Evolutionary conservation across 2,888 invertebrate species (phyloP).

Genomic region (Tiliacea citrago): DNA sequence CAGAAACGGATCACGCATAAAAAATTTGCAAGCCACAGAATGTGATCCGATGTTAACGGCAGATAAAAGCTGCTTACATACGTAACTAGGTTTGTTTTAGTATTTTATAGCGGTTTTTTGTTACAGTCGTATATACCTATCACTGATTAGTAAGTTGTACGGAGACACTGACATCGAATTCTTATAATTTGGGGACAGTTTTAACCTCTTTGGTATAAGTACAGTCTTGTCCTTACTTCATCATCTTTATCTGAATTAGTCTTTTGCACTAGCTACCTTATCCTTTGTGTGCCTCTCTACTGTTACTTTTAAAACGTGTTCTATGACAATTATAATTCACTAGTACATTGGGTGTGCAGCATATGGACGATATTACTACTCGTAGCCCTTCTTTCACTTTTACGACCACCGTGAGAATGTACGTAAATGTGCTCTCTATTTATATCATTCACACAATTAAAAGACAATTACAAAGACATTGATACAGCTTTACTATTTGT

Average conservation of each 20-base stretch:
- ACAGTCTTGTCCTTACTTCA: background rate
- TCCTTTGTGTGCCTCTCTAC: background rate
- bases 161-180: background rate
- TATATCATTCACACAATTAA: constrained; percentile 48
- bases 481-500: constrained; percentile 3
- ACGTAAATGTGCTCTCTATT: background rate
- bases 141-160: background rate
- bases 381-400: constrained; percentile 48
- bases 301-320: background rate
- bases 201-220: background rate
- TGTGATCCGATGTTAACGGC: constrained; percentile 76
- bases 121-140: constrained; percentile 3
- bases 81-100: constrained; percentile 56
- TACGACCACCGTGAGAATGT: constrained; percentile 39
- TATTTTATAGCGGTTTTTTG: constrained; percentile 49
- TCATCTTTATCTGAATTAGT: background rate
- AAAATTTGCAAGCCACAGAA: constrained; percentile 74
- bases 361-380: background rate
- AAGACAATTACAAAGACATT: constrained; percentile 41
- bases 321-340: background rate
- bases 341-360: background rate
- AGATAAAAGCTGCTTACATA: constrained; percentile 70
- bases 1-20: constrained; percentile 63
- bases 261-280: background rate
- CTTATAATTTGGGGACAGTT: background rate